These are phyloP conservation scores for Sebastes reedi DNA, from an alignment of 2,797 vertebrate genomes.

Conservation along the genomic window DNA sequence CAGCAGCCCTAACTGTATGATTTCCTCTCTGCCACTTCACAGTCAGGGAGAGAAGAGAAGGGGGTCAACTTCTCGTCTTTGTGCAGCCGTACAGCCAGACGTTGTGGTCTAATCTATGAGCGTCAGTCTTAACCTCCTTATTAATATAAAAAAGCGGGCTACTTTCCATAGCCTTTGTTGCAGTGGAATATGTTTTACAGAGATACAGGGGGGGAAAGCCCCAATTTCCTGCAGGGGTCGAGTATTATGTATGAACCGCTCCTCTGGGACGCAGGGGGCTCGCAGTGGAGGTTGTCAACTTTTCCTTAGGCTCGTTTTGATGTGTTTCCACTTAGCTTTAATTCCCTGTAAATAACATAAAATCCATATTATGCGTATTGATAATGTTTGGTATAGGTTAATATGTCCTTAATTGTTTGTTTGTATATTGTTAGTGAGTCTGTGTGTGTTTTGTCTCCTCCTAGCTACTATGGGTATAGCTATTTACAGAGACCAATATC, in stretches of 20 bases:
- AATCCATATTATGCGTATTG: conserved; percentile 36
- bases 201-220: conserved; percentile 68
- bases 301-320: conserved; percentile 61
- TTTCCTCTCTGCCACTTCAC: conserved; percentile 43
- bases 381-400: conserved; percentile 27
- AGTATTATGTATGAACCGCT: conserved; percentile 61
- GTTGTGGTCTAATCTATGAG: conserved; percentile 71
- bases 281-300: conserved; percentile 62
- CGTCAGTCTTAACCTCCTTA: conserved; percentile 77
- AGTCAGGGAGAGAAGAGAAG: conserved; percentile 26
- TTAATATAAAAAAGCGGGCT: conserved; percentile 69
- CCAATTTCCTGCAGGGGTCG: conserved; percentile 70
- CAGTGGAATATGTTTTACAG: conserved; percentile 72
- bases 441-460: neutral
- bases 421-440: conserved; percentile 5
- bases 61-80: conserved; percentile 65
- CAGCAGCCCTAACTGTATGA: conserved; percentile 45
- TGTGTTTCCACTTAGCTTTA: conserved; percentile 44
- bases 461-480: neutral
- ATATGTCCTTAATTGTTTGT: conserved; percentile 31
- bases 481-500: conserved; percentile 13
- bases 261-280: conserved; percentile 51
- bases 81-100: conserved; percentile 53
- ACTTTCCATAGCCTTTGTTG: conserved; percentile 73
- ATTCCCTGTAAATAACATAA: conserved; percentile 58